Base-by-base conservation (phyloP, 2,113 vertebrate genomes). In the Beaufortia kweichowensis region DNA sequence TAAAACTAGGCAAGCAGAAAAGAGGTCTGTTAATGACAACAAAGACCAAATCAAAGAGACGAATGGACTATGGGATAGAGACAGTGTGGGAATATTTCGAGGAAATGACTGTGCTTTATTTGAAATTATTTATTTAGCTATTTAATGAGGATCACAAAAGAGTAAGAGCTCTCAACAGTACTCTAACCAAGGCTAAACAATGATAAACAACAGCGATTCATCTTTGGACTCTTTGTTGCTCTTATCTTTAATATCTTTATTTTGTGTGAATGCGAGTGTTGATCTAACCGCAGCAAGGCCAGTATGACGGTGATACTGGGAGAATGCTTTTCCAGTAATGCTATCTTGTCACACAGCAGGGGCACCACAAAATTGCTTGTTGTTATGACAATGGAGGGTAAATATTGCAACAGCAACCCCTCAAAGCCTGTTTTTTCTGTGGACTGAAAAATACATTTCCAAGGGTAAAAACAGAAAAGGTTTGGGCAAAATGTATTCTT, bases 321-420 rank as follows among this genome's bases (percentile, higher is more conserved):
- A 1, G 90, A 70, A 75, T 94, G 94, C 83, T 85, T 85, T 84
- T 95, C 95, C 7, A 93, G 65, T 0, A 71, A 59, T 35, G 92
- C 91, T 0, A 95, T 84, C 69, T 93, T 73, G 66, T 90, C 90
- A 80, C 94, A 94, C 75, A 94, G 70, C 1, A 89, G 55, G 0
- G 95, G 95, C 63, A 96, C 90, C 74, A 96, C 6, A 7, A 95
- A 91, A 87, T 96, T 96, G 75, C 89, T 91, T 0, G n/a, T 35
- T 0, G 94, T 94, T 86, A 96, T 95, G 83, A 93, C 93, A 4
- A 94, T 90, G 63, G 95, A 96, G 0, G 95, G 95, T 0, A 97
- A 89, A 74, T 93, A 97, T 68, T 93, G 76, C 17, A 91, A 86
- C 62, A 89, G 1, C 10, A 97, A 86, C 21, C 86, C 85, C 43